phyloP scores from a whole-genome alignment of 1,140 invertebrate species.

The Ditylenchus dipsaci region DNA sequence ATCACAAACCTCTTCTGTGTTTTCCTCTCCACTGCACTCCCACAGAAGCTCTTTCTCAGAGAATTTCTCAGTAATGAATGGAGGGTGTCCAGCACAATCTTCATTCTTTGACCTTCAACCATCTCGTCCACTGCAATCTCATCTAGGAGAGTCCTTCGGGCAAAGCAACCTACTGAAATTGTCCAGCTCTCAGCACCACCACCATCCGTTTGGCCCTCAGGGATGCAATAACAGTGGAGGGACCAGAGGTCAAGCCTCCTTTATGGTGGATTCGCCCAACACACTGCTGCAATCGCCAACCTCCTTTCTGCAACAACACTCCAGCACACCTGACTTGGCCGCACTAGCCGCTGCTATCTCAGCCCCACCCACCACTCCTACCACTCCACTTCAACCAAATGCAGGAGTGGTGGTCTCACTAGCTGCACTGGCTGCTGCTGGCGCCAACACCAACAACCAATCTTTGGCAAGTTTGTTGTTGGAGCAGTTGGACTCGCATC shows the following conservation, averaged over 20 bases:
- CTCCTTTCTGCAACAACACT: neutral
- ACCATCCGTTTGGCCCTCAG: neutral
- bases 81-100: neutral
- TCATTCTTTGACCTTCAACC: neutral
- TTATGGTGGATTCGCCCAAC: neutral
- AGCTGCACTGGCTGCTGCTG: neutral
- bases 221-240: neutral
- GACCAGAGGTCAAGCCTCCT: neutral
- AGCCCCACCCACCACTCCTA: neutral
- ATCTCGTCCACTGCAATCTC: neutral
- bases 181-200: neutral
- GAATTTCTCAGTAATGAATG: conserved; percentile 1
- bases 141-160: neutral
- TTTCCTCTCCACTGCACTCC: conserved; percentile 17
- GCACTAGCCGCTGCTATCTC: neutral
- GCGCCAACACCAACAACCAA: neutral
- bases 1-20: conserved; percentile 8
- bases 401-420: neutral
- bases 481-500: conserved; percentile 4
- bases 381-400: neutral
- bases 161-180: neutral
- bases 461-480: neutral
- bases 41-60: conserved; percentile 25
- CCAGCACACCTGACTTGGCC: neutral
- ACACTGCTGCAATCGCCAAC: neutral